Evolutionary conservation across 2,797 vertebrate genomes (phyloP).

Genomic region (Macroramphosus scolopax): DNA sequence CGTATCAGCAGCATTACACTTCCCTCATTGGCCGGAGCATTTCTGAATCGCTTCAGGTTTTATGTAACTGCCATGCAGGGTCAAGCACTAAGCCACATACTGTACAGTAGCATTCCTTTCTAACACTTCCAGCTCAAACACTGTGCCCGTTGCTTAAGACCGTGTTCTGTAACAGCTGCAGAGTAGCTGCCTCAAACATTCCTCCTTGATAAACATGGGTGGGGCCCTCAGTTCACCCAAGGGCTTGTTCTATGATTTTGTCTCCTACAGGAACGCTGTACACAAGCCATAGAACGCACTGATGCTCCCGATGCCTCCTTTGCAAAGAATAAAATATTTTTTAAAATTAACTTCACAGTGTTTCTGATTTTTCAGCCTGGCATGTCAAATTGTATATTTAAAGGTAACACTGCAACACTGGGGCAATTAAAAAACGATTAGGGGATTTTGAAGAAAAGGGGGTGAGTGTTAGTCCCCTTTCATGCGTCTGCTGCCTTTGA

Average conservation of each 20-base stretch:
- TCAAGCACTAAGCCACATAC: conserved; percentile 41
- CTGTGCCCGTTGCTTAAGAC: conserved; percentile 61
- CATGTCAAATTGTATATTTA: conserved; percentile 3
- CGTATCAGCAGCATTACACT: conserved; percentile 38
- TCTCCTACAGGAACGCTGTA: conserved; percentile 67
- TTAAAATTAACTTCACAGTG: conserved; percentile 28
- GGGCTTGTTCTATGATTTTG: conserved; percentile 69
- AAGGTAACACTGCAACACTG: no score
- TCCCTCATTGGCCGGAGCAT: conserved; percentile 16
- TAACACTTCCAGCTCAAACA: conserved; percentile 61
- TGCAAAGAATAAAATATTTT: conserved; percentile 75
- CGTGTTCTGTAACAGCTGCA: conserved; percentile 68
- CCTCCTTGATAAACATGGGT: conserved; percentile 77
- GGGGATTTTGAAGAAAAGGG: conserved; percentile 4
- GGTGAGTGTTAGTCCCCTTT: conserved; percentile 34
- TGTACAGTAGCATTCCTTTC: conserved; percentile 69
- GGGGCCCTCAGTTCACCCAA: conserved; percentile 65
- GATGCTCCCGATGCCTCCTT: conserved; percentile 75
- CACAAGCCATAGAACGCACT: conserved; percentile 71
- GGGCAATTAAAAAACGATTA: no score
- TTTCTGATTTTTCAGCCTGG: conserved; percentile 29
- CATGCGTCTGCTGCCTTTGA: conserved; percentile 45
- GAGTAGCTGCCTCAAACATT: conserved; percentile 75
- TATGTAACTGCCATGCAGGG: conserved; percentile 41
- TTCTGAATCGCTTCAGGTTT: conserved; percentile 28